phyloP scores from a whole-genome alignment of 2,888 invertebrate species.

The Pseudanteris insignis region DNA sequence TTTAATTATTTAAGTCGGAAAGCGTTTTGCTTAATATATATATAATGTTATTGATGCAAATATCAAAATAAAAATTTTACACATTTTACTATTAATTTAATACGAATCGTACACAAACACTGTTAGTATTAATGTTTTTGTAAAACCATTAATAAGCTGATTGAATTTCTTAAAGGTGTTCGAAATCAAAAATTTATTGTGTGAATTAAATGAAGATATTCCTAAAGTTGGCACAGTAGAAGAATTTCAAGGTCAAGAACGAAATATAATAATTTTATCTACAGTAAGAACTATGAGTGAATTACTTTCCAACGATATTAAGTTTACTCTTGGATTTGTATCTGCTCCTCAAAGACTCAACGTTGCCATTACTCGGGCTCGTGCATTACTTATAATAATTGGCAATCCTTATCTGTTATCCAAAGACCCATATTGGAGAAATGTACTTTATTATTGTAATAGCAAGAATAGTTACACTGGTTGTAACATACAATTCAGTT shows the following conservation, averaged over 20 bases:
- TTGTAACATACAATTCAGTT: slow-evolving; percentile 69
- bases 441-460: slow-evolving; percentile 73
- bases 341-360: slow-evolving; percentile 83
- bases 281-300: slow-evolving; percentile 71
- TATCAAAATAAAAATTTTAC: too few relatives aligned
- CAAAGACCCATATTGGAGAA: slow-evolving; percentile 76
- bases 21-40: too few relatives aligned
- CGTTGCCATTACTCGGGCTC: slow-evolving; percentile 87
- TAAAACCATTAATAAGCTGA: too few relatives aligned
- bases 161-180: slow-evolving; percentile 70
- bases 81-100: too few relatives aligned
- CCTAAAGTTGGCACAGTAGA: slow-evolving; percentile 84
- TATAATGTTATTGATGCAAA: too few relatives aligned
- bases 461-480: slow-evolving; percentile 75
- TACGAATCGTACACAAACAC: too few relatives aligned
- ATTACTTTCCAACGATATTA: slow-evolving; percentile 66
- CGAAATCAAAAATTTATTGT: slow-evolving; percentile 71
- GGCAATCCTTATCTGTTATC: slow-evolving; percentile 82
- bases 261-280: slow-evolving; percentile 77
- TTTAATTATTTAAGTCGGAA: too few relatives aligned
- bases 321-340: slow-evolving; percentile 77
- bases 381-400: slow-evolving; percentile 76
- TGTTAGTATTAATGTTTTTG: too few relatives aligned
- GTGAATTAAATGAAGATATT: slow-evolving; percentile 67
- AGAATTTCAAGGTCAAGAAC: slow-evolving; percentile 87